A percentile compares a stretch with the other conserved stretches of the same genome.
Conservation (phyloP, 2,797 vertebrate genomes). For the Paedocypris micromegethes region DNA sequence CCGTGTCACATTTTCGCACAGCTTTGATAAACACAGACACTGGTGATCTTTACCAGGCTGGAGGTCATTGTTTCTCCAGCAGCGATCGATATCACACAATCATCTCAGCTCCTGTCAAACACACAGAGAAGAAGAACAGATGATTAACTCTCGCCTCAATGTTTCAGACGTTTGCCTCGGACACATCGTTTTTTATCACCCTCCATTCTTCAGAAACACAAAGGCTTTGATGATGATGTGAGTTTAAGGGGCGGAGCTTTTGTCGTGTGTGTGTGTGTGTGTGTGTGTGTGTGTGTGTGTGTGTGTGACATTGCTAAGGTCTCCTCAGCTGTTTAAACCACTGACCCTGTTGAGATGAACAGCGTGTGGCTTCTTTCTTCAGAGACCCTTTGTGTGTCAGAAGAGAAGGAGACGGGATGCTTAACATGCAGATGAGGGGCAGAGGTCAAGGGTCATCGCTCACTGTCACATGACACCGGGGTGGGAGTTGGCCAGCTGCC, state of each 20-base stretch:
- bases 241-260: not conserved
- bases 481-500: slow-evolving; percentile 44
- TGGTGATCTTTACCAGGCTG: no score
- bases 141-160: no score
- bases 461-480: slow-evolving; percentile 52
- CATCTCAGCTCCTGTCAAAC: no score
- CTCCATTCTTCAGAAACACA: no score
- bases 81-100: no score
- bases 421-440: slow-evolving; percentile 68
- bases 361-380: slow-evolving; percentile 53
- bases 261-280: slow-evolving; percentile 14
- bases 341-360: slow-evolving; percentile 61
- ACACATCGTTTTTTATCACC: no score
- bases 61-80: no score
- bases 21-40: no score
- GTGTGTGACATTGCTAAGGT: slow-evolving; percentile 12
- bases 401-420: slow-evolving; percentile 47
- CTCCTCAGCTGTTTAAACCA: slow-evolving; percentile 45
- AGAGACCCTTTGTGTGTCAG: slow-evolving; percentile 51
- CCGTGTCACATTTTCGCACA: not conserved
- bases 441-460: slow-evolving; percentile 63
- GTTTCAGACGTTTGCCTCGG: no score
- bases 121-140: no score
- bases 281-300: slow-evolving; percentile 15
- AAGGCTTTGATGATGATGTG: no score